These are phyloP conservation scores for Drosophila simulans DNA, from an alignment of 1,140 invertebrate genomes.

Conservation along the genomic window DNA sequence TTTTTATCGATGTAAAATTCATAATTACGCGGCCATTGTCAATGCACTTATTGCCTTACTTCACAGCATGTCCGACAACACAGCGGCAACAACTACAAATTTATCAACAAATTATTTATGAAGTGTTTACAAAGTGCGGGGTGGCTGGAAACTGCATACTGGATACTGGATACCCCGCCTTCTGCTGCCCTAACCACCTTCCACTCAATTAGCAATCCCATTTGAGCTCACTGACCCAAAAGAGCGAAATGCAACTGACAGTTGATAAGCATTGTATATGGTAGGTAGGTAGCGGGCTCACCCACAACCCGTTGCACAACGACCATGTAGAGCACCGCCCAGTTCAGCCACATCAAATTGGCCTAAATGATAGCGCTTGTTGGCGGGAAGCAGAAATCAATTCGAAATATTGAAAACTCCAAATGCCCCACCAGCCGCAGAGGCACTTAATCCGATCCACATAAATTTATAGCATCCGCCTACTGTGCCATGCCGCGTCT, in stretches of 20 bases:
- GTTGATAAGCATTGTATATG: constrained; percentile 47
- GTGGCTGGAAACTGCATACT: constrained; percentile 5
- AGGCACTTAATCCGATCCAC: constrained; percentile 36
- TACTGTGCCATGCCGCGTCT: constrained; percentile 25
- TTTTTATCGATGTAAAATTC: constrained; percentile 77
- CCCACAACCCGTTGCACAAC: no score
- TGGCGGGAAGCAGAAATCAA: constrained; percentile 53
- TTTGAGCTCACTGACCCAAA: constrained; percentile 50
- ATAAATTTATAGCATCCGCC: constrained; percentile 50
- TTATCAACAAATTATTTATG: constrained; percentile 67
- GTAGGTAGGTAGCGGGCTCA: background rate
- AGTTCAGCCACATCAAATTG: constrained; percentile 50
- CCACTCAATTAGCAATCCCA: constrained; percentile 55
- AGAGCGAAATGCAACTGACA: constrained; percentile 59
- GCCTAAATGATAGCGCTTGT: constrained; percentile 53
- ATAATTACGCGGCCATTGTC: constrained; percentile 74
- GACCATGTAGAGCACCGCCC: no score
- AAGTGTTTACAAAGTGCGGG: constrained; percentile 54
- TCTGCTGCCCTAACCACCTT: constrained; percentile 25
- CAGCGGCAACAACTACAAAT: constrained; percentile 38
- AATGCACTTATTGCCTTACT: constrained; percentile 57
- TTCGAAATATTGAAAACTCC: constrained; percentile 62
- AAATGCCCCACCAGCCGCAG: constrained; percentile 44
- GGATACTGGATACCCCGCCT: constrained; percentile 4
- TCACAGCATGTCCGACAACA: constrained; percentile 39